Conservation (phyloP, 2,888 invertebrate genomes). For the Phrixothrix hirtus region DNA sequence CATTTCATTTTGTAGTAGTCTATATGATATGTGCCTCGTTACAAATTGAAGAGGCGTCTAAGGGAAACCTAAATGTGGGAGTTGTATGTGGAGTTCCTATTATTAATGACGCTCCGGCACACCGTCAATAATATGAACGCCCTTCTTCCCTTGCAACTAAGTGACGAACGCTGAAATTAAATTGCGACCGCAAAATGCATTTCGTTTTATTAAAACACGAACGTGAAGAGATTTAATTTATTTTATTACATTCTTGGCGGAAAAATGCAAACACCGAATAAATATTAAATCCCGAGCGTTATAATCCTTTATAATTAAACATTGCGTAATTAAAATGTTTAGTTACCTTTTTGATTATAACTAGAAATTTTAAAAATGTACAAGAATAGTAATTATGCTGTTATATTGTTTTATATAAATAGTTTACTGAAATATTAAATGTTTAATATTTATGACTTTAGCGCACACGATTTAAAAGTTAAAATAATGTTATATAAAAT, state of each 20-base stretch:
- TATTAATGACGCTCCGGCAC: constrained; percentile 35
- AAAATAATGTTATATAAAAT: too few relatives aligned
- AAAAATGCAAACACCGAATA: background rate
- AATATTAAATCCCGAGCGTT: background rate
- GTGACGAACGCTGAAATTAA: constrained; percentile 37
- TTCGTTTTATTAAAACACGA: constrained; percentile 38
- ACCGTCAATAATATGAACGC: constrained; percentile 34
- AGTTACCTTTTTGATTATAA: too few relatives aligned
- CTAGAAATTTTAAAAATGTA: too few relatives aligned
- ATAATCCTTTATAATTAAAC: too few relatives aligned
- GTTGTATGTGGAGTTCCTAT: constrained; percentile 36
- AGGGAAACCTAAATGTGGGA: constrained; percentile 9
- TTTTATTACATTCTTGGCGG: constrained; percentile 24
- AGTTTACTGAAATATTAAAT: too few relatives aligned
- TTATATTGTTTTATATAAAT: too few relatives aligned
- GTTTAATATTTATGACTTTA: too few relatives aligned
- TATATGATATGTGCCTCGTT: background rate
- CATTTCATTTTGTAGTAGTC: too few relatives aligned
- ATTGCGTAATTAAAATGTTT: too few relatives aligned
- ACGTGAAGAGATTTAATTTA: constrained; percentile 34
- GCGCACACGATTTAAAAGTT: too few relatives aligned
- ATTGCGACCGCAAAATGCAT: constrained; percentile 38
- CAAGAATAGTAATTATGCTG: too few relatives aligned
- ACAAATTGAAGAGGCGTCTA: constrained; percentile 7
- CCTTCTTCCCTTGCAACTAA: constrained; percentile 33